Percentiles rank a stretch among this genome's conserved stretches.
phyloP scores from a whole-genome alignment of 2,113 vertebrate genomes.

The Ivindomyrus marchei region DNA sequence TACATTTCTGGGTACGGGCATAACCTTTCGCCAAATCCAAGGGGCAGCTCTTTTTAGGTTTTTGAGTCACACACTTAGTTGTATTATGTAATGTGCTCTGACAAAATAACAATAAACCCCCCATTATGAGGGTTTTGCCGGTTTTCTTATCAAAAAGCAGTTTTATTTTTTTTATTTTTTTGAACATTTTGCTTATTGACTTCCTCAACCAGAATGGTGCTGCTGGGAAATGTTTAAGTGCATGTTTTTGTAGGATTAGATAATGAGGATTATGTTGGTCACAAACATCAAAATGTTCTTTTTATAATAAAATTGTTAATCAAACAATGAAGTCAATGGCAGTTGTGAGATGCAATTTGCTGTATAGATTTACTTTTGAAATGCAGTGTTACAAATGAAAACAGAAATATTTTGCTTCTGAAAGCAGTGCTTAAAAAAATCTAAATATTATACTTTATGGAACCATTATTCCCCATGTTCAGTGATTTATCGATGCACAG shows the following conservation, averaged over 20 bases:
- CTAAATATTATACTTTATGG: not conserved
- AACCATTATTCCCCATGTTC: not conserved
- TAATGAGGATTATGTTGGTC: not conserved
- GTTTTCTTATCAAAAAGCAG: not conserved
- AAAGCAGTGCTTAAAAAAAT: not conserved
- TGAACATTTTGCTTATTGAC: not conserved
- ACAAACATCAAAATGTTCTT: not conserved
- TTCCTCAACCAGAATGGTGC: not conserved
- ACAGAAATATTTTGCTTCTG: not conserved
- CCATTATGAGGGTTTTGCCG: no score
- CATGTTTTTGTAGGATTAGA: not conserved
- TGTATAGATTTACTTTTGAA: not conserved
- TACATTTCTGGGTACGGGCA: not conserved
- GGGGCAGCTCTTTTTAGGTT: not conserved
- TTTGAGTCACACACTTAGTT: not conserved
- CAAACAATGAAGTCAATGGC: not conserved
- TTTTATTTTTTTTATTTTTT: no score
- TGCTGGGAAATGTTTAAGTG: not conserved
- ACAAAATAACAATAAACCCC: not conserved
- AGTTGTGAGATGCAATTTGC: not conserved
- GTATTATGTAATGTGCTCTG: not conserved
- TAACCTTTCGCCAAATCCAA: not conserved
- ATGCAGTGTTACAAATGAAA: not conserved
- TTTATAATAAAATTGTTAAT: not conserved
- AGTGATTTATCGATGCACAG: not conserved